Evolutionary conservation across 23 tunicate species (phyloP), one percentile per base, ranked within the genome.

Genomic region (Pegea sp.): DNA sequence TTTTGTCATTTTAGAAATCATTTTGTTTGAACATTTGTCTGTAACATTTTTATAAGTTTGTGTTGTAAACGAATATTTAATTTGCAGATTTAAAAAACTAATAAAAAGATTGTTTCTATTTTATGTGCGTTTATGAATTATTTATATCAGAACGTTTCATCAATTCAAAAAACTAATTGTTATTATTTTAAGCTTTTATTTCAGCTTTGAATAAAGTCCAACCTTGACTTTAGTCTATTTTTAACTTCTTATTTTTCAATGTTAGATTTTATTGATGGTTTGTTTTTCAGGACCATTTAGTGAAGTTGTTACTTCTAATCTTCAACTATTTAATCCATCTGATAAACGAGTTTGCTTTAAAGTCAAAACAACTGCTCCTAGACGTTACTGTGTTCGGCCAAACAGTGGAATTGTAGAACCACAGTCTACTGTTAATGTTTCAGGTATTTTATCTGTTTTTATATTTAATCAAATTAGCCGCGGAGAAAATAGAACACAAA

Each of bases 351-450:
- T 84, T 42, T 74, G 84, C 46, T 84, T 84, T 38, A 84, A 84
- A 74, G 95, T 84, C 0, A 84, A 84, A 53, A 84, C 95, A 42
- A 84, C 95, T 26, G 95, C 95, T 24, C 95, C 95, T 20, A 62
- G 75, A 42, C 48, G 95, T 49, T 84, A 84, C 42, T 84, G 95
- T 57, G 95, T 84, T 4, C 67, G 95, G 53, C 95, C 95, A 42
- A 84, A 84, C 71, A 73, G 84, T 63, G 95, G 95, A 8, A 67
- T 84, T 56, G 72, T 84, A 51, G 76, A 84, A 29, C 67, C 78
- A 26, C 30, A 61, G 43, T 67, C 57, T 5, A 26, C 56, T 24
- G 84, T 84, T 18, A 77, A 68, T 74, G 76, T 84, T 57, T 84
- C 95, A 29, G 95, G 95, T 81, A 24, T 33, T 68, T 60, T 2